phyloP scores from a whole-genome alignment of 2,113 vertebrate genomes.

The Macaca mulatta region DNA sequence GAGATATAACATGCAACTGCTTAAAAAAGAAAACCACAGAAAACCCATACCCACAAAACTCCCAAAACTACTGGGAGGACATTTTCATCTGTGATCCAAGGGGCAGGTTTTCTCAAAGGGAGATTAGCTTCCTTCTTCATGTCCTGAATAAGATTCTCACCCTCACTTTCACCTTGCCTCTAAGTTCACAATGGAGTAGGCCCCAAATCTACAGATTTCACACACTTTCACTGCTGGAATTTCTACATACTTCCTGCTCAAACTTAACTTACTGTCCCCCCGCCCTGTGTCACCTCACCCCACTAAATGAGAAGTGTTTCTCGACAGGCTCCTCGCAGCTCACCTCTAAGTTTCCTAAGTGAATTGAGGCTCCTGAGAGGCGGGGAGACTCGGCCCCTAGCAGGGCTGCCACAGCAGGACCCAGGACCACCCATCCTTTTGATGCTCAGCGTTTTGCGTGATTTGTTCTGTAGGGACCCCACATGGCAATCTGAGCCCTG shows the following conservation, averaged over 20 bases:
- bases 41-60: neutral
- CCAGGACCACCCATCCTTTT: accelerated
- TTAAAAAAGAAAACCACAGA: neutral
- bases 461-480: accelerated
- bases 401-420: no score
- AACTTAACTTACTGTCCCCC: accelerated
- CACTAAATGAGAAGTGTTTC: accelerated
- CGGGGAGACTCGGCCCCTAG: no score
- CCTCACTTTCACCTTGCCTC: no score
- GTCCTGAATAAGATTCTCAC: neutral
- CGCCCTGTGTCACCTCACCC: accelerated
- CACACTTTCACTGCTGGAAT: accelerated
- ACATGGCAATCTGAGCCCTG: accelerated
- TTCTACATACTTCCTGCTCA: neutral
- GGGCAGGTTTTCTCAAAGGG: neutral
- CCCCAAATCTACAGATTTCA: neutral
- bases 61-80: no score
- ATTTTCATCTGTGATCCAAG: accelerated
- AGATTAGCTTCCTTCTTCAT: neutral
- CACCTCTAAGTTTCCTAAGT: no score
- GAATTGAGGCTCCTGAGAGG: neutral
- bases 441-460: accelerated
- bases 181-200: neutral
- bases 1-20: no score
- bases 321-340: accelerated